phyloP scores from a whole-genome alignment of 2,888 invertebrate species.

The Sialis lutaria region DNA sequence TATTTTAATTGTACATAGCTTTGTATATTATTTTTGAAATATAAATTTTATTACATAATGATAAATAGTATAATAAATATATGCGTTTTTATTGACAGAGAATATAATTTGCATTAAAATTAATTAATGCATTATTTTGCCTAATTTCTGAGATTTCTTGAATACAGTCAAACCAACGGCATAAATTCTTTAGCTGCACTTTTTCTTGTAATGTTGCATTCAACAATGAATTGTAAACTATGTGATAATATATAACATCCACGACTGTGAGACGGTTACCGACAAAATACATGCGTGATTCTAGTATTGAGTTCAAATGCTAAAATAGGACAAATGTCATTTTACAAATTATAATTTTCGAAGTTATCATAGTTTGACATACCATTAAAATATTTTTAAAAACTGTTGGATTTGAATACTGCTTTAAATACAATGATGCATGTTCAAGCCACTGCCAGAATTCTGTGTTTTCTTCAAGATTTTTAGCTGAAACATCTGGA shows the following conservation, averaged over 20 bases:
- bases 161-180: constrained; percentile 26
- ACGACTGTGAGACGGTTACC: constrained; percentile 22
- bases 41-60: too few species aligned
- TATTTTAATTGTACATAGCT: too few species aligned
- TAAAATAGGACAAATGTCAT: constrained; percentile 12
- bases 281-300: constrained; percentile 19
- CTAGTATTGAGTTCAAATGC: constrained; percentile 22
- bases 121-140: constrained; percentile 19
- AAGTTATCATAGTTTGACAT: background rate
- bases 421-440: background rate
- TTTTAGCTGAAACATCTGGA: background rate
- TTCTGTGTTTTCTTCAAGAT: background rate
- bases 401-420: background rate
- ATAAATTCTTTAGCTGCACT: constrained; percentile 22
- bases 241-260: constrained; percentile 22
- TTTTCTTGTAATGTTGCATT: constrained; percentile 19
- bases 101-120: constrained; percentile 13
- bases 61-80: too few species aligned
- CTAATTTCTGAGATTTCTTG: constrained; percentile 23
- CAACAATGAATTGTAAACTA: constrained; percentile 23
- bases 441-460: background rate
- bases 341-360: background rate
- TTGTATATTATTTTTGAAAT: too few species aligned
- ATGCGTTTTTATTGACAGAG: background rate
- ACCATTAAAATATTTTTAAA: background rate